These are phyloP conservation scores for Cactoblastis cactorum DNA, from an alignment of 2,888 invertebrate genomes.

Conservation along the genomic window DNA sequence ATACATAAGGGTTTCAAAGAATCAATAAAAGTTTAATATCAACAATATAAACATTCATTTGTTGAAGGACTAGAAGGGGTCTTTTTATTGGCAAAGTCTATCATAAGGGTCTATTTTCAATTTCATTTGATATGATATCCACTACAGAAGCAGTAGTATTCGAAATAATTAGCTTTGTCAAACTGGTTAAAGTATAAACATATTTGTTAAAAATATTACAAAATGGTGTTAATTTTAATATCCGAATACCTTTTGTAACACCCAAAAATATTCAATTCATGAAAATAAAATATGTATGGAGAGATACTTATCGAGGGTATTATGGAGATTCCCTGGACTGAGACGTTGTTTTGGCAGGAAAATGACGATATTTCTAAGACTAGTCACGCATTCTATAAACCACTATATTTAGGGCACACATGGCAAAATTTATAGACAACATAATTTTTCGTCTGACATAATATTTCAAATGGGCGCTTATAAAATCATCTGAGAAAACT, in stretches of 20 bases:
- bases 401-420: neutral
- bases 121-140: no score
- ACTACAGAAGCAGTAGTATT: no score
- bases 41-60: neutral
- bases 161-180: no score
- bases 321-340: slow-evolving; percentile 29
- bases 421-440: no score
- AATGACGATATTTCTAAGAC: slow-evolving; percentile 9
- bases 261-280: slow-evolving; percentile 51
- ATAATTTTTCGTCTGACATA: no score
- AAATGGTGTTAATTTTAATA: slow-evolving; percentile 23
- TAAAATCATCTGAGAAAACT: no score
- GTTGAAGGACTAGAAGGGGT: neutral
- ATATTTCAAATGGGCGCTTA: no score
- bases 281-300: slow-evolving; percentile 54
- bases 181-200: no score
- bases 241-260: slow-evolving; percentile 23
- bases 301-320: slow-evolving; percentile 39
- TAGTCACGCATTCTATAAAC: neutral
- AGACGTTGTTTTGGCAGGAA: slow-evolving; percentile 32
- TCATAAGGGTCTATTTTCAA: neutral
- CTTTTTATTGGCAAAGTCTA: neutral
- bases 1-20: slow-evolving; percentile 5
- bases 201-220: slow-evolving; percentile 13
- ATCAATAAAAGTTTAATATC: neutral